phyloP scores from a whole-genome alignment of 53 echinoderm and acorn worm species.

The Glandiceps talaboti region DNA sequence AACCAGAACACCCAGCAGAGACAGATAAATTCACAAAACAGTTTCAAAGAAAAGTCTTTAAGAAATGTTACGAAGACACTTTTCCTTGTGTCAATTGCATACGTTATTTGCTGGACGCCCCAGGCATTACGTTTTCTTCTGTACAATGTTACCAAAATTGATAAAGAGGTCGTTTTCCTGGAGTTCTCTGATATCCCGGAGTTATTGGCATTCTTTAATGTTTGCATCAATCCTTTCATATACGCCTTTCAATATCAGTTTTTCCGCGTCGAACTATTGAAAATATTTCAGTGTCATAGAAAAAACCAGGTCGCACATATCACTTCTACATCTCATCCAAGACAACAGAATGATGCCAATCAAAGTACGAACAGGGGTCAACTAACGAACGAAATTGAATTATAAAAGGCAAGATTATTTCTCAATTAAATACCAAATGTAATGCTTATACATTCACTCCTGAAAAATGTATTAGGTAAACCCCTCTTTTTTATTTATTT shows the following conservation, averaged over 20 bases:
- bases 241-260: background rate
- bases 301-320: background rate
- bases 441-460: no score
- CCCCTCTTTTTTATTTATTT: no score
- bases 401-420: no score
- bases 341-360: no score
- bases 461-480: no score
- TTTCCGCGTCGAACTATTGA: background rate
- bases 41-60: background rate
- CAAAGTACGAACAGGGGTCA: no score
- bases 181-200: background rate
- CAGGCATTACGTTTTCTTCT: background rate
- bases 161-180: background rate
- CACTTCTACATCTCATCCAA: background rate
- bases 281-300: background rate
- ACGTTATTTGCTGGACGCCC: slow-evolving; percentile 26
- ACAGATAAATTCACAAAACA: background rate
- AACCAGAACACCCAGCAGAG: background rate
- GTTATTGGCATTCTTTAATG: background rate
- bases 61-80: slow-evolving; percentile 18
- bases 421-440: no score
- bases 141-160: background rate
- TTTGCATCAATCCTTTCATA: background rate
- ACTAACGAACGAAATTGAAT: no score
- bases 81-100: slow-evolving; percentile 11